Evolutionary conservation across 2,888 invertebrate genomes (phyloP).

Genomic region (Melanophora roralis): DNA sequence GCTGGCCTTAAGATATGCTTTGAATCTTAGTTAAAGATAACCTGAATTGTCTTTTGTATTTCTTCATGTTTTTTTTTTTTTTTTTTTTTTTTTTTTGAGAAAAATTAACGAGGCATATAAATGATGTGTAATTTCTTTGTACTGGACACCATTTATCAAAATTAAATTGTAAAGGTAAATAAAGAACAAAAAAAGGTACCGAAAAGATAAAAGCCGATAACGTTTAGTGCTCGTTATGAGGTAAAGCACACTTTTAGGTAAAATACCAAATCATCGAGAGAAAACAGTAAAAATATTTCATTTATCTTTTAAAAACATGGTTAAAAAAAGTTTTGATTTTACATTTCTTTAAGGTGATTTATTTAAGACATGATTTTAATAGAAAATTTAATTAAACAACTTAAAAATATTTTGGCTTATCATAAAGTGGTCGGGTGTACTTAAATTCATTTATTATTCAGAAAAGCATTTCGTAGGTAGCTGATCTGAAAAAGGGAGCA

Average conservation of each 20-base stretch:
- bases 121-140: conserved; percentile 62
- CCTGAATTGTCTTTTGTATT: conserved; percentile 1
- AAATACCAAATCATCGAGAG: not conserved
- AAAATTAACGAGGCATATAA: conserved; percentile 65
- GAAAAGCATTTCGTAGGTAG: too few relatives aligned
- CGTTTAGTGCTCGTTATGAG: not conserved
- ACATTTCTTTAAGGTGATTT: too few relatives aligned
- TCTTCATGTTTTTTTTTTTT: too few relatives aligned
- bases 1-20: conserved; percentile 37
- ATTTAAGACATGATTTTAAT: too few relatives aligned
- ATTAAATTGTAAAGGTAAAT: conserved; percentile 60
- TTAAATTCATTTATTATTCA: too few relatives aligned
- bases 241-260: not conserved
- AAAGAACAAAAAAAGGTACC: not conserved
- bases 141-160: conserved; percentile 67
- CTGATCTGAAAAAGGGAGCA: too few relatives aligned
- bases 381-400: too few relatives aligned
- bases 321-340: too few relatives aligned
- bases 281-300: not conserved
- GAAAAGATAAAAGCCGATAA: conserved; percentile 5
- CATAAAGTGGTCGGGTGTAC: too few relatives aligned
- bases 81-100: too few relatives aligned
- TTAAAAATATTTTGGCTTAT: too few relatives aligned
- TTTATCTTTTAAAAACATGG: too few relatives aligned
- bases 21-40: conserved; percentile 35